A percentile compares a stretch with the other conserved stretches of the same genome.
Evolutionary conservation across 1,140 invertebrate genomes (phyloP).

Genomic region (silkworm (Bombyx mori)): DNA sequence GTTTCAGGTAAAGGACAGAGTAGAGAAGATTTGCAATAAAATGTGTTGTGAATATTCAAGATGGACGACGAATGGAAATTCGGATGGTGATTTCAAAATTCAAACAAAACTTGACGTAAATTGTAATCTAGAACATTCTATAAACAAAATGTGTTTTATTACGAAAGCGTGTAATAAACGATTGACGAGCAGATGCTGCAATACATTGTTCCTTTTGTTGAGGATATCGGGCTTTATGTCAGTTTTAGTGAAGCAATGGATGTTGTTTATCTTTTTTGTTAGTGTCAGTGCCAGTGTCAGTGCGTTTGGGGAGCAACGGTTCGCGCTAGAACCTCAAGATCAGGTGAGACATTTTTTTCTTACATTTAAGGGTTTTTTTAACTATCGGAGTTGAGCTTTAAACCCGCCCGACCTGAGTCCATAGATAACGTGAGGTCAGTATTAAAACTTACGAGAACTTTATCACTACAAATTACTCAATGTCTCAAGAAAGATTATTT

Average conservation of each 20-base stretch:
- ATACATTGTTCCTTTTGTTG: constrained; percentile 52
- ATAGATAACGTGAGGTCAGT: too few species aligned
- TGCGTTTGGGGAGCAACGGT: constrained; percentile 48
- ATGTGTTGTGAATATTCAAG: too few species aligned
- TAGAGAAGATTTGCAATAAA: too few species aligned
- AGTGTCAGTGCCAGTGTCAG: constrained; percentile 20
- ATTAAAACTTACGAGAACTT: too few species aligned
- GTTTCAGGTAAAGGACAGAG: too few species aligned
- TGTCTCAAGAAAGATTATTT: too few species aligned
- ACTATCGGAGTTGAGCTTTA: not conserved
- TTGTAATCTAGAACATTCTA: too few species aligned
- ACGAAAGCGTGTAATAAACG: constrained; percentile 16
- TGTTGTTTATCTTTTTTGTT: constrained; percentile 22
- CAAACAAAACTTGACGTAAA: too few species aligned
- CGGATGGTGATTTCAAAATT: too few species aligned
- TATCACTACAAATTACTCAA: too few species aligned
- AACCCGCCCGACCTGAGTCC: too few species aligned
- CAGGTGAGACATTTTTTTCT: constrained; percentile 35
- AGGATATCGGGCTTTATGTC: constrained; percentile 30
- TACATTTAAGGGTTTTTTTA: constrained; percentile 1
- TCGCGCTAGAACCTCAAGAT: constrained; percentile 59
- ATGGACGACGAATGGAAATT: too few species aligned
- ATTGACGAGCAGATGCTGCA: constrained; percentile 46
- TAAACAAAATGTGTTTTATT: not conserved
- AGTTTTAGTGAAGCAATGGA: constrained; percentile 26